Base-by-base conservation (phyloP, 2,888 invertebrate species). In the Oscheius onirici region DNA sequence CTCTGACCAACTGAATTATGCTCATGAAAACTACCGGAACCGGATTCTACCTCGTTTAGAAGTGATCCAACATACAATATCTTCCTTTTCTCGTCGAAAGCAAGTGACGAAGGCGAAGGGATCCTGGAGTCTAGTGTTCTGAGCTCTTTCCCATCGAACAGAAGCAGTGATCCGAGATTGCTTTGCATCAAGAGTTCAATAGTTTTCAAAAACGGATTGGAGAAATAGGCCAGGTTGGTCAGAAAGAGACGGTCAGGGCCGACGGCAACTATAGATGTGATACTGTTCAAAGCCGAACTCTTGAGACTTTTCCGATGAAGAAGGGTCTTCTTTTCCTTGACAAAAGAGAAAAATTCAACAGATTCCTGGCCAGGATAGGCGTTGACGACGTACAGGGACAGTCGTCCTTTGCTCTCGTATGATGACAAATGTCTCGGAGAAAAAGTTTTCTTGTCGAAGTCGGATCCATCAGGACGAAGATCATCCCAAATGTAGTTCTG, bases 181-280 rank as follows among this genome's bases (percentile, higher is more conserved):
- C 71, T 72, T 26, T 71, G 49, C 8, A 65, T n/a, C 8, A 66
- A 22, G n/a, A 78, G 60, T 57, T 86, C 86, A 5, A 74, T 51
- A 3, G 74, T 28, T 44, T 80, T 79, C 20, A 74, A 26, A 66
- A 65, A 73, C n/a, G 71, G 61, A 8, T 68, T 65, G 10, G 63
- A 24, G 65, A 81, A 85, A 52, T 73, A 82, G 11, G 77, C 79
- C 43, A 78, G 63, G 72, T 84, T 85, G 3, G 83, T 81, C 43
- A 85, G 34, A 68, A 84, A 81, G 61, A 86, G 81, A 43, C 81
- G 63, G 65, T 86, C 86, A 1, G 85, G 78, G 0, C 83, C 84
- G 11, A 85, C 79, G 1, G 80, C 86, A 0, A 74, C 74, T 13
- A 86, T 68, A 69, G 81, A 82, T 15, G 78, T 77, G 1, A 83